Conservation (phyloP, 2,888 invertebrate species). For the Folsomia manolachei region DNA sequence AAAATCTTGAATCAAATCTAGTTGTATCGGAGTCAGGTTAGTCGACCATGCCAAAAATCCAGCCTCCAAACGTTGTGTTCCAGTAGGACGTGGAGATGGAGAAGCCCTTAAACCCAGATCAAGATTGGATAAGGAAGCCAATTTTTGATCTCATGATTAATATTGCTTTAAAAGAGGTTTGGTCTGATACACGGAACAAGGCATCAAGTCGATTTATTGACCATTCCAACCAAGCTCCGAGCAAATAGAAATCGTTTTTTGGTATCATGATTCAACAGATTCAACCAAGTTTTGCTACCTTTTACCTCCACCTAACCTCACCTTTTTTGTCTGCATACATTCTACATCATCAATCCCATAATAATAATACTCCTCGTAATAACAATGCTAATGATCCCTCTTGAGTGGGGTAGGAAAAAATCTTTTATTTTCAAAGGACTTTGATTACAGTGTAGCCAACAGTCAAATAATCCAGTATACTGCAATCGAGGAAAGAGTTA, state of each 20-base stretch:
- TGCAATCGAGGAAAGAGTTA: not conserved
- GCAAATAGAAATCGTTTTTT: not conserved
- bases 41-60: constrained; percentile 6
- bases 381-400: constrained; percentile 16
- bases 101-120: not conserved
- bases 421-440: constrained; percentile 4
- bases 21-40: not conserved
- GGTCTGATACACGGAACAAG: not conserved
- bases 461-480: no score
- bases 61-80: constrained; percentile 10
- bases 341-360: not conserved
- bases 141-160: constrained; percentile 8
- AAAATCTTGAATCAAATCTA: not conserved
- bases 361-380: constrained; percentile 7
- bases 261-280: not conserved
- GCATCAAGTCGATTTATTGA: not conserved
- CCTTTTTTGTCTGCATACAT: not conserved
- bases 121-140: not conserved
- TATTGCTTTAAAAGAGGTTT: not conserved
- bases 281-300: not conserved
- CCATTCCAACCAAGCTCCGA: not conserved
- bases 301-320: not conserved
- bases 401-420: not conserved
- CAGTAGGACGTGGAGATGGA: no score
- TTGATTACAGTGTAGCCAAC: constrained; percentile 3